These are phyloP conservation scores for Pelecanoides urinatrix DNA, from an alignment of 2,113 vertebrate species.

Conservation along the genomic window DNA sequence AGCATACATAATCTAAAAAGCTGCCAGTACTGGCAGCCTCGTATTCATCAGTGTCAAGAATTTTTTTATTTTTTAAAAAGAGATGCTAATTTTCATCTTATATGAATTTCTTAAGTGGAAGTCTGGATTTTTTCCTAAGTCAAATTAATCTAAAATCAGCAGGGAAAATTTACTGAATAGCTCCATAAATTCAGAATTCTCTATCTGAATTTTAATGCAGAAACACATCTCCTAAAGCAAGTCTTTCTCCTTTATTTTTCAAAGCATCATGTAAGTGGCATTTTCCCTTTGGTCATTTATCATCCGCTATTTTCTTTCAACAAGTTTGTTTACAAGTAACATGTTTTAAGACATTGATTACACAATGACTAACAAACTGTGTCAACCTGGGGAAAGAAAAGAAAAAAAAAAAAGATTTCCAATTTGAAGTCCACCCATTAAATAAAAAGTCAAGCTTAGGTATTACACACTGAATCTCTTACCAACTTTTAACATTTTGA, in stretches of 20 bases:
- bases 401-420: neutral
- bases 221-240: neutral
- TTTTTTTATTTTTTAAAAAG: neutral
- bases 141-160: slow-evolving; percentile 8
- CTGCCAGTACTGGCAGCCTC: neutral
- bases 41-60: neutral
- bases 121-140: neutral
- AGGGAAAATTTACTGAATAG: neutral
- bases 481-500: neutral
- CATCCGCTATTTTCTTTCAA: neutral
- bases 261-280: neutral
- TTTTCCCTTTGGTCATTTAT: neutral
- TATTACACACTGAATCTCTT: neutral
- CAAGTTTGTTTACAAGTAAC: neutral
- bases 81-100: neutral
- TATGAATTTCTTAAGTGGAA: neutral
- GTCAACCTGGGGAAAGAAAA: neutral
- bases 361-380: slow-evolving; percentile 3
- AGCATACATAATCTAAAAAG: neutral
- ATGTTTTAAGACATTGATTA: neutral
- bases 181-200: neutral
- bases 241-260: neutral
- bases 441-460: neutral
- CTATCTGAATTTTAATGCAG: neutral
- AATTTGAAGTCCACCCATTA: neutral